A percentile compares a stretch with the other conserved stretches of the same genome.
These are phyloP conservation scores for Antechinus flavipes DNA, from an alignment of 2,113 vertebrate species.

Conservation along the genomic window DNA sequence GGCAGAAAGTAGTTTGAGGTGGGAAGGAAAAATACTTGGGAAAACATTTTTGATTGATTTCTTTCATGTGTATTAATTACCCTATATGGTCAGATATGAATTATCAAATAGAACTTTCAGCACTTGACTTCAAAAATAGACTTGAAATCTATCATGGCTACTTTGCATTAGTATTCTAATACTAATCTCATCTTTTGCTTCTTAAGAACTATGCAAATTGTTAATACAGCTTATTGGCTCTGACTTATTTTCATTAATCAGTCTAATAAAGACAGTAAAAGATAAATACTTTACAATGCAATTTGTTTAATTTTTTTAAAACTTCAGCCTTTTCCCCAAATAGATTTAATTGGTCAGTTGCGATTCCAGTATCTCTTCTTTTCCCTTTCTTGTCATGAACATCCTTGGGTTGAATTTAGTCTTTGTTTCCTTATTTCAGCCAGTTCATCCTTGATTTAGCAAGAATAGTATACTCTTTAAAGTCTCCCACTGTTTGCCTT, in stretches of 20 bases:
- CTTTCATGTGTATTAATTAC: neutral
- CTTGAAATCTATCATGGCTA: neutral
- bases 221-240: neutral
- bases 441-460: neutral
- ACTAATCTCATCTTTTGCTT: neutral
- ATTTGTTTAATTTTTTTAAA: slow-evolving; percentile 21
- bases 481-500: neutral
- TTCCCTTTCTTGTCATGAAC: neutral
- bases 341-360: neutral
- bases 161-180: neutral
- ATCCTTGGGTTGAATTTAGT: neutral
- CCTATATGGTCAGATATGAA: neutral
- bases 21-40: neutral
- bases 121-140: neutral
- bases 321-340: neutral
- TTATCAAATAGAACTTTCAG: neutral
- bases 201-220: neutral
- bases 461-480: neutral
- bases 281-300: neutral
- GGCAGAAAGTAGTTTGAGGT: neutral
- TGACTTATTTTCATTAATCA: slow-evolving; percentile 3
- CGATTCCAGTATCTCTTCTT: neutral
- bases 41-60: neutral
- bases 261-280: slow-evolving; percentile 36
- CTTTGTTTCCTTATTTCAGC: slow-evolving; percentile 42